Evolutionary conservation across 2,888 invertebrate genomes (phyloP).

Genomic region (Eupithecia insigniata): DNA sequence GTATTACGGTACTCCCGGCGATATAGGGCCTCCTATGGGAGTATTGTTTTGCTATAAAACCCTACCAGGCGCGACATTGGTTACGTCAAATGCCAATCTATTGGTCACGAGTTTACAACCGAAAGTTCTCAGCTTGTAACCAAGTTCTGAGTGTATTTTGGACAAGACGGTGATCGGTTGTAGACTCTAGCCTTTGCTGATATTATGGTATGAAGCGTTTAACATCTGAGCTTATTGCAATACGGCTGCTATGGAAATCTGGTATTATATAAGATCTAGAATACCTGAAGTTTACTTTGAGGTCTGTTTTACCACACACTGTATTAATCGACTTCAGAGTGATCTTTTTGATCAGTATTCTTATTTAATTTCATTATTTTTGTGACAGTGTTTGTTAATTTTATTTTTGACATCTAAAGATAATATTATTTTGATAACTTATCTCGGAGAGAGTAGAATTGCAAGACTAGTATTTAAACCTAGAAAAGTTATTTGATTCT

Average conservation of each 20-base stretch:
- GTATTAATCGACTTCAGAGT: slow-evolving; percentile 36
- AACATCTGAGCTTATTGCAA: slow-evolving; percentile 46
- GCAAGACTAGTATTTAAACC: slow-evolving; percentile 60
- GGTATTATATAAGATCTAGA: slow-evolving; percentile 29
- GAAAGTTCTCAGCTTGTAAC: slow-evolving; percentile 47
- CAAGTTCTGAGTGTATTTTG: slow-evolving; percentile 24
- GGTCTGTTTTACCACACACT: slow-evolving; percentile 31
- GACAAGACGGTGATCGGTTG: slow-evolving; percentile 58
- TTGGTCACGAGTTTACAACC: slow-evolving; percentile 72
- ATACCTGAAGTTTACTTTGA: slow-evolving; percentile 28
- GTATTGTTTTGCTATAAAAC: slow-evolving; percentile 68
- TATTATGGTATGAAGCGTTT: slow-evolving; percentile 43
- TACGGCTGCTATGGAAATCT: slow-evolving; percentile 36
- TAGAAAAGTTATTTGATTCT: slow-evolving; percentile 42
- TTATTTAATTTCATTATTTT: slow-evolving; percentile 45
- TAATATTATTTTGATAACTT: slow-evolving; percentile 12
- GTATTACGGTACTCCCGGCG: slow-evolving; percentile 62
- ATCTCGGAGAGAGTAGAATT: slow-evolving; percentile 68
- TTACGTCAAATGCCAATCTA: slow-evolving; percentile 75
- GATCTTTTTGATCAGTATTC: slow-evolving; percentile 60
- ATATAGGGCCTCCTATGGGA: slow-evolving; percentile 31
- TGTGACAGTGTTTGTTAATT: slow-evolving; percentile 34
- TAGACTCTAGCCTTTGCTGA: slow-evolving; percentile 52
- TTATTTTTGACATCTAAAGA: slow-evolving; percentile 23
- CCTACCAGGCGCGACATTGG: slow-evolving; percentile 76